Base-by-base conservation (phyloP, 2,888 invertebrate genomes). In the Dryococelus australis region DNA sequence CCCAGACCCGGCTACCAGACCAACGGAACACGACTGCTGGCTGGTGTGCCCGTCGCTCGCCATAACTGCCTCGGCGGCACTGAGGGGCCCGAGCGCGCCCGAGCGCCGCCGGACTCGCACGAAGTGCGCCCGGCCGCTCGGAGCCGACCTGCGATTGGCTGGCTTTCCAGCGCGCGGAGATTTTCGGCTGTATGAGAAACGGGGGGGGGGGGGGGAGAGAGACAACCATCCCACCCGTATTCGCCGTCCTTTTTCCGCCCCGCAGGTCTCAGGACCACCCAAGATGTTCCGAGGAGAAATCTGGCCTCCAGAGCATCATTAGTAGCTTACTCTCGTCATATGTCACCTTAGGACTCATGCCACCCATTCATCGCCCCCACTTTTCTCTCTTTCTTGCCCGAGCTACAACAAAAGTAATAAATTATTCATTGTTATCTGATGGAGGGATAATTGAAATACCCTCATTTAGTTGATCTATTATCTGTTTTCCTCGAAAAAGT, bases 221-320 rank as follows among this genome's bases (percentile, higher is more conserved):
- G 8, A 0, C 65, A 10, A 8, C 65, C 65, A 20, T 8, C 65
- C 65, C n/a, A 65, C 65, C 65, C 1, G 35, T 65, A 85, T 89
- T 90, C 24, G 24, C 6, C 65, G 65, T 65, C 65, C 24, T 65
- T 65, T 65, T 65, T n/a, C 65, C 65, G 65, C 65, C 65, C 65
- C 65, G 65, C 65, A n/a, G 65, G 65, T 2, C 8, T 35, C 35
- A 8, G 89, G 89, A 89, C 89, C 89, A 89, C 89, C 88, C 89
- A 89, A 87, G 89, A 87, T 87, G 89, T 87, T 81, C 81, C 85
- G 43, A 87, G 79, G 79, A 81, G 43, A 84, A 51, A 86, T 28
- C 83, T 83, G 83, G 28, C 35, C 35, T 9, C 83, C 83, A 28
- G 16, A 43, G 83, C 83, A 43, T 83, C 83, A 83, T 83, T 43